phyloP scores from a whole-genome alignment of 2,888 invertebrate species.

The Trichacis sp. region DNA sequence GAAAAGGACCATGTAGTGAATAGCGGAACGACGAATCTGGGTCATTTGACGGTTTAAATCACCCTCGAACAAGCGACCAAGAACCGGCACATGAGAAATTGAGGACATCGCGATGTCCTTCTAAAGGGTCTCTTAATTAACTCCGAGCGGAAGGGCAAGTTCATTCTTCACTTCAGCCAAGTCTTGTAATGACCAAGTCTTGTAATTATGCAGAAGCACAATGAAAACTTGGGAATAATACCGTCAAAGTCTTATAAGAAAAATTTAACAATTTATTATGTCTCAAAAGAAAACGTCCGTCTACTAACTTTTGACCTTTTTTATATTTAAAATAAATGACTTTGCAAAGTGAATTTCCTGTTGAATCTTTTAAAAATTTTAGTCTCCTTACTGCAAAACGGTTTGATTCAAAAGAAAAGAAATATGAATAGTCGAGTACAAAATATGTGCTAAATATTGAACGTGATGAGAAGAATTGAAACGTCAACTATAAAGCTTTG shows the following conservation, averaged over 20 bases:
- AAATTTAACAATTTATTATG: neutral
- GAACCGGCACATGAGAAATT: conserved; percentile 46
- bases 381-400: no score
- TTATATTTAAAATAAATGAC: no score
- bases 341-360: no score
- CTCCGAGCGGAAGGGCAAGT: conserved; percentile 41
- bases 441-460: no score
- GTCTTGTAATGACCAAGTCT: neutral
- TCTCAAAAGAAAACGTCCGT: no score
- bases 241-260: neutral
- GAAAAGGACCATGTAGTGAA: conserved; percentile 42
- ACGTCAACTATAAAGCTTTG: no score
- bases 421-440: no score
- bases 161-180: neutral
- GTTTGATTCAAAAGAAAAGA: no score
- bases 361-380: no score
- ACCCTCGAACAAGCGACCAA: conserved; percentile 32
- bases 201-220: neutral
- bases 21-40: conserved; percentile 44
- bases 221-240: neutral
- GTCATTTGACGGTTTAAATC: conserved; percentile 45
- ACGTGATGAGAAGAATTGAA: no score
- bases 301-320: no score
- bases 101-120: conserved; percentile 47
- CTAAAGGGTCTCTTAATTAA: conserved; percentile 54